Base-by-base conservation (phyloP, 2,888 invertebrate genomes). In the Watsonalla binaria region DNA sequence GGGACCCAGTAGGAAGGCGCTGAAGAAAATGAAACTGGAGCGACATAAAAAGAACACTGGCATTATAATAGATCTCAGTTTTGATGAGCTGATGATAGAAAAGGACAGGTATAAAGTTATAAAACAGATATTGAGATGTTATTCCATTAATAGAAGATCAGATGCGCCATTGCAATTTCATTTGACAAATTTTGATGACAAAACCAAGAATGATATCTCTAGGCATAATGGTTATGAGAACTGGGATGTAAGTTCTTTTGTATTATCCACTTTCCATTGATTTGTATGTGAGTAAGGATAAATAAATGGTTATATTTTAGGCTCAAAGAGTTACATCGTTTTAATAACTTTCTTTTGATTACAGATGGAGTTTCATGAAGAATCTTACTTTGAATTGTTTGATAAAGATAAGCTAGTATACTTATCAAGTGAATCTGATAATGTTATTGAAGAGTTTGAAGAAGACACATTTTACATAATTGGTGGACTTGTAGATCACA, bases 401-500 rank as follows among this genome's bases (percentile, higher is more conserved):
- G 91, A 93, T 0, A 95, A 94, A 73, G 93, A 95, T 2, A 94
- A 95, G 64, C 84, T 99, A 53, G 93, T 99, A 0, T 99, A 99
- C 85, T 92, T 99, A 62, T 96, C 96, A 5, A 97, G 98, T 82
- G 99, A 99, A 82, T 99, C 99, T 11, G 95, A 96, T 49, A 97
- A 97, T 88, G 86, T 97, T 6, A 92, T 99, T 61, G 92, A 93
- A 54, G 81, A 84, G 52, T 91, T 98, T 69, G 94, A 96, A 66
- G 93, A 95, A 24, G 92, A 94, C 59, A 95, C 95, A 75, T 93
- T 95, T 48, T 99, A 99, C 76, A 94, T 99, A 51, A 99, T 99
- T 79, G 99, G 99, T 46, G 99, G 99, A 34, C 89, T 99, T 47
- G 98, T 99, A 0, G 99, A 99, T 88, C 99, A 99, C 79, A 99